Percentiles rank a stretch among this genome's conserved stretches.
Evolutionary conservation across 2,797 vertebrate genomes (phyloP).

Genomic region (Syndactyla subalaris): DNA sequence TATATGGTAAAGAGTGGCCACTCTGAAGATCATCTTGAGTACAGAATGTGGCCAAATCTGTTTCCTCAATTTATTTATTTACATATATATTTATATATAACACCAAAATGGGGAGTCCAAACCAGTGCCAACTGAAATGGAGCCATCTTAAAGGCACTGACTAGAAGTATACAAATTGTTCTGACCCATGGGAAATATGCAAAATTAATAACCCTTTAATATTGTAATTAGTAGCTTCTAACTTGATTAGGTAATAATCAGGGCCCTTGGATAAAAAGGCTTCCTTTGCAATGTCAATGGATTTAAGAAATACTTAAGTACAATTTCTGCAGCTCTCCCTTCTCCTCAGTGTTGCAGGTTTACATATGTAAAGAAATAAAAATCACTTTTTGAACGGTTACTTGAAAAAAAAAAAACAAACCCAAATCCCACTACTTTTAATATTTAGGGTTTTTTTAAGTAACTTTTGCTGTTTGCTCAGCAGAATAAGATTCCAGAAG

Average conservation of each 20-base stretch:
- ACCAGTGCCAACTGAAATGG: neutral
- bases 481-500: neutral
- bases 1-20: neutral
- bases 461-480: neutral
- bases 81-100: neutral
- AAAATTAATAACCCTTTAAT: neutral
- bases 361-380: slow-evolving; percentile 66
- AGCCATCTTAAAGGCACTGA: neutral
- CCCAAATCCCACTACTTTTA: neutral
- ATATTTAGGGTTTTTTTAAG: neutral
- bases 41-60: neutral
- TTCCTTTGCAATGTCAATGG: neutral
- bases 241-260: neutral
- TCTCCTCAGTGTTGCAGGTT: slow-evolving; percentile 73
- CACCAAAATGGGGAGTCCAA: neutral
- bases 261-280: neutral
- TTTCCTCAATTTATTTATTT: neutral
- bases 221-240: neutral
- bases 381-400: slow-evolving; percentile 24
- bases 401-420: neutral
- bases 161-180: neutral
- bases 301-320: neutral
- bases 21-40: neutral
- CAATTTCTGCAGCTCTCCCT: slow-evolving; percentile 71
- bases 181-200: neutral